These are phyloP conservation scores for Lucilia cuprina DNA, from an alignment of 1,140 invertebrate genomes.

Conservation along the genomic window DNA sequence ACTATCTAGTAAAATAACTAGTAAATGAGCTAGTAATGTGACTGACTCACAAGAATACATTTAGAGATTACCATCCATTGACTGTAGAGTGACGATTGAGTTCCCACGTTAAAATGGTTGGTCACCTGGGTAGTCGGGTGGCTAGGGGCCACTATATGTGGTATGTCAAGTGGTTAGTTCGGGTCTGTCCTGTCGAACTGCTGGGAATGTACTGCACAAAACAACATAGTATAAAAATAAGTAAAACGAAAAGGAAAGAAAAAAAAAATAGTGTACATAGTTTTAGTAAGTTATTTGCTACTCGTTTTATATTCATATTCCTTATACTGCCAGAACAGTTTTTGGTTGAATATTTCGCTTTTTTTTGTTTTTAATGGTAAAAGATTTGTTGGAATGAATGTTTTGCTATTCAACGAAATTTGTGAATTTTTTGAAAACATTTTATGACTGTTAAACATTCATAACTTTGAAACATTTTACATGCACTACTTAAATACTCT, in stretches of 20 bases:
- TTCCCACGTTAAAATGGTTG: too few relatives aligned
- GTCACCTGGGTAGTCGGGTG: too few relatives aligned
- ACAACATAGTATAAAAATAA: neutral
- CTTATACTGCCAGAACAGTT: neutral
- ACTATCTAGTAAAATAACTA: too few relatives aligned
- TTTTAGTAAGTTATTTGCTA: neutral
- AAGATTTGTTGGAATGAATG: neutral
- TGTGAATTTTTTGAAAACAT: neutral
- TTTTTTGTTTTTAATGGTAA: neutral
- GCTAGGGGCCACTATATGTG: too few relatives aligned
- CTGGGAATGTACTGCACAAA: neutral
- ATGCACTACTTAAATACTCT: neutral
- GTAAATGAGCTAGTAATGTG: too few relatives aligned
- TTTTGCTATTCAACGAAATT: neutral
- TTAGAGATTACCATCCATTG: too few relatives aligned
- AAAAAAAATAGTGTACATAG: neutral
- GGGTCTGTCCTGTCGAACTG: too few relatives aligned
- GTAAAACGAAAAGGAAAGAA: neutral
- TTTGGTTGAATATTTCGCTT: too few relatives aligned
- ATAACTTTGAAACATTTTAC: constrained; percentile 2
- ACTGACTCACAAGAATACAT: too few relatives aligned
- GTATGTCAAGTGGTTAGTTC: too few relatives aligned
- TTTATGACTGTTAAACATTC: constrained; percentile 11
- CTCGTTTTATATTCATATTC: neutral
- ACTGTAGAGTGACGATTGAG: too few relatives aligned